Conservation (phyloP, 2,113 vertebrate genomes). For the Elachura formosa region DNA sequence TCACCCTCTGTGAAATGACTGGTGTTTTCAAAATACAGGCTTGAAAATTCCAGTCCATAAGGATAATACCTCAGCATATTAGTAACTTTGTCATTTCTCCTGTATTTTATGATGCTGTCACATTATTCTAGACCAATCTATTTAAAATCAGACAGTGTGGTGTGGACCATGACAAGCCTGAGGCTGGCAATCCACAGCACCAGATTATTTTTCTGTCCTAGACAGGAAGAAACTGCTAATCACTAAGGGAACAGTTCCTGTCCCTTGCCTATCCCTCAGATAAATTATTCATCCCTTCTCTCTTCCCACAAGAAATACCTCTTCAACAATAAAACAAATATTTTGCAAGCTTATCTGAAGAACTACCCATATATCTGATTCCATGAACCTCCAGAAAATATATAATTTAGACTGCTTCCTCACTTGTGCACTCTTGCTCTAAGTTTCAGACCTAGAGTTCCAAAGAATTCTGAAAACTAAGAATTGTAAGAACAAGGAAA, state of each 20-base stretch:
- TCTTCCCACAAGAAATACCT: background rate
- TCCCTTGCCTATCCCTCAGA: background rate
- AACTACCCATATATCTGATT: background rate
- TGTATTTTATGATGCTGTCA: background rate
- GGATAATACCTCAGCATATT: background rate
- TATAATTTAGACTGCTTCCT: background rate
- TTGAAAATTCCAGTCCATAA: background rate
- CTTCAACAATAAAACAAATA: background rate
- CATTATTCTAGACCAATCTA: background rate
- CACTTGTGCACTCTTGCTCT: background rate
- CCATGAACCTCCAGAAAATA: background rate
- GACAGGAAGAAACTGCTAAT: background rate
- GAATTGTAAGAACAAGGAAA: background rate
- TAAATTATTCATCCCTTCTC: background rate
- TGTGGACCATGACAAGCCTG: background rate
- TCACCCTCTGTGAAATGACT: background rate
- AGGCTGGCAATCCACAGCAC: background rate
- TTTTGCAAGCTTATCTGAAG: background rate
- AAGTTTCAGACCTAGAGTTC: background rate
- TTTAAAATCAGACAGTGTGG: background rate
- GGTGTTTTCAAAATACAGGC: background rate
- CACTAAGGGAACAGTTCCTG: background rate
- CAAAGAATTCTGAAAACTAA: background rate
- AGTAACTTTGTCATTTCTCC: background rate
- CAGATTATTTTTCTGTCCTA: background rate